Evolutionary conservation across 2,113 vertebrate species (phyloP).

Genomic region (Mystacornis crossleyi): DNA sequence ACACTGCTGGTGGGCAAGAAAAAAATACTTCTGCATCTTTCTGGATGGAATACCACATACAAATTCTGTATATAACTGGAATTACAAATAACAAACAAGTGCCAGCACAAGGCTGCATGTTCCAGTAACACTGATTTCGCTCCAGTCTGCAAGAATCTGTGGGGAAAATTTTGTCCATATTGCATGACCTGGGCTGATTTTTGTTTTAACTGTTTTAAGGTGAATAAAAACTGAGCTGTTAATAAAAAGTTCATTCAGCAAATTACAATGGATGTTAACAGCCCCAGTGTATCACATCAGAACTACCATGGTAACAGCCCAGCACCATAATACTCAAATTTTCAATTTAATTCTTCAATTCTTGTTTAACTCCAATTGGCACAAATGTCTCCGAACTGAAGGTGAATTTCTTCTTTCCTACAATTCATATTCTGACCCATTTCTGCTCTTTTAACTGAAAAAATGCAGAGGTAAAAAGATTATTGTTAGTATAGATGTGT

Average conservation of each 20-base stretch:
- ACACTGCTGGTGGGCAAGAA: neutral
- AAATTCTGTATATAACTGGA: neutral
- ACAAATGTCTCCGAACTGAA: neutral
- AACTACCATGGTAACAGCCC: neutral
- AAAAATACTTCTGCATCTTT: conserved; percentile 10
- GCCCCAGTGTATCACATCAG: neutral
- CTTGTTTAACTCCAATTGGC: neutral
- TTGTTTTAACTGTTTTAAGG: neutral
- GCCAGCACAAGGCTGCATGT: neutral
- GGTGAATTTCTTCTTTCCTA: neutral
- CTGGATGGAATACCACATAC: neutral
- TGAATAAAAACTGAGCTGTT: neutral
- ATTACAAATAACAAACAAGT: neutral
- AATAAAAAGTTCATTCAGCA: neutral
- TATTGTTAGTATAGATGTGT: conserved; percentile 9
- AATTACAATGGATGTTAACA: neutral
- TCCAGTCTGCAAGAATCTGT: neutral
- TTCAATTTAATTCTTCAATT: neutral
- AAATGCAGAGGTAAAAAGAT: neutral
- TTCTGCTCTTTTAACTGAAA: neutral
- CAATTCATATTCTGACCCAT: neutral
- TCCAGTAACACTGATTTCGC: neutral
- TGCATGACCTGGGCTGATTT: neutral
- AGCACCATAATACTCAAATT: neutral
- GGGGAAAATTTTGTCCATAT: neutral